These are phyloP conservation scores for Abscondita cerata DNA, from an alignment of 2,888 invertebrate species.

Conservation along the genomic window DNA sequence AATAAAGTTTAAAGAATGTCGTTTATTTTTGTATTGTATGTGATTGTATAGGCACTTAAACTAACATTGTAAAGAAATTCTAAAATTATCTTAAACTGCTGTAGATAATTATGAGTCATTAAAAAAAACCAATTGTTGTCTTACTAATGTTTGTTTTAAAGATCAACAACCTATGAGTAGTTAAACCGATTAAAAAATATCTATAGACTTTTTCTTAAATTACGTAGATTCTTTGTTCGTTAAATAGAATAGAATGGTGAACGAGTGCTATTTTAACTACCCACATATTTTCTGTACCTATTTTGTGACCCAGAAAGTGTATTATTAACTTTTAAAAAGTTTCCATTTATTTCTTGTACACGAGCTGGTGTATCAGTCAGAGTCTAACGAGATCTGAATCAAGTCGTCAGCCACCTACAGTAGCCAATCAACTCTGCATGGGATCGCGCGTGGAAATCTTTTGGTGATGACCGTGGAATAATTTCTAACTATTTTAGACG, in stretches of 20 bases:
- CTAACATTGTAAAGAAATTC: too few relatives aligned
- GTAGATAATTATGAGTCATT: too few relatives aligned
- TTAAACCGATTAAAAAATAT: too few relatives aligned
- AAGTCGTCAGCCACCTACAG: slow-evolving; percentile 44
- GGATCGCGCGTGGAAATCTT: slow-evolving; percentile 40
- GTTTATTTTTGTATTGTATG: too few relatives aligned
- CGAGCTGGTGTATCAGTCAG: slow-evolving; percentile 26
- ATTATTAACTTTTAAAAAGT: slow-evolving; percentile 2
- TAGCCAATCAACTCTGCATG: slow-evolving; percentile 39
- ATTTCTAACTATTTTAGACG: not conserved
- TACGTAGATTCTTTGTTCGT: too few relatives aligned
- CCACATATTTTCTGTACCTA: not conserved
- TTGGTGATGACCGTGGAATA: slow-evolving; percentile 16
- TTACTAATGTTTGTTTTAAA: too few relatives aligned
- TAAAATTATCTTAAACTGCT: too few relatives aligned
- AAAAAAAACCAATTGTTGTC: too few relatives aligned
- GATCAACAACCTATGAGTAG: too few relatives aligned
- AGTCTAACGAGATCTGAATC: slow-evolving; percentile 44
- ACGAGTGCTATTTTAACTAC: not conserved
- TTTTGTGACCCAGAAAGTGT: slow-evolving; percentile 13
- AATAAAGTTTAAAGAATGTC: too few relatives aligned
- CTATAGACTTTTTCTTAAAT: too few relatives aligned
- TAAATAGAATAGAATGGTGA: not conserved
- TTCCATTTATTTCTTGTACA: slow-evolving; percentile 15
- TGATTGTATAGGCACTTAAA: too few relatives aligned